A percentile compares a stretch with the other conserved stretches of the same genome.
phyloP scores from a whole-genome alignment of 1,140 invertebrate species.

The Paramacrobiotus metropolitanus region DNA sequence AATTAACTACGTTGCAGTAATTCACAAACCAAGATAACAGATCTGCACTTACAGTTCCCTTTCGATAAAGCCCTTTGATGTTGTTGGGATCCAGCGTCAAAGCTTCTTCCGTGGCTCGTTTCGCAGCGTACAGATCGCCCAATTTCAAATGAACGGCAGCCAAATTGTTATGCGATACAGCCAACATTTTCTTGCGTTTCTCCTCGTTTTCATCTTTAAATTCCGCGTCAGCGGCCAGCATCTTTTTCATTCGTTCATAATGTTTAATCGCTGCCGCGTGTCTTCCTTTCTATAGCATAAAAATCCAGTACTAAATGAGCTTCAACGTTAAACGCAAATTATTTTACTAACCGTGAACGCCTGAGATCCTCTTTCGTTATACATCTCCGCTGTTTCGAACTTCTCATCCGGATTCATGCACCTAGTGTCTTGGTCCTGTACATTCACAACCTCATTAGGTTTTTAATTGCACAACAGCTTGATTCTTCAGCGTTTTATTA shows the following conservation, averaged over 20 bases:
- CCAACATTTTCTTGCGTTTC: conserved; percentile 34
- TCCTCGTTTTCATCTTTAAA: conserved; percentile 25
- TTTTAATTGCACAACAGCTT: not conserved
- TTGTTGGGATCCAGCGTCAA: conserved; percentile 48
- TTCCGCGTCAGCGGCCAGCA: conserved; percentile 27
- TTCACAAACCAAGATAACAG: not conserved
- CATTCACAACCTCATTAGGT: conserved; percentile 6
- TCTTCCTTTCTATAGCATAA: conserved; percentile 33
- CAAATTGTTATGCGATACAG: conserved; percentile 56
- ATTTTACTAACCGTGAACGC: conserved; percentile 39
- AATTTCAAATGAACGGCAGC: conserved; percentile 61
- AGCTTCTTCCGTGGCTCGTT: conserved; percentile 40
- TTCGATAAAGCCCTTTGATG: conserved; percentile 68
- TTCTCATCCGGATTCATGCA: conserved; percentile 49
- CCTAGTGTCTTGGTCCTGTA: conserved; percentile 46
- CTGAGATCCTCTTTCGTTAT: conserved; percentile 69
- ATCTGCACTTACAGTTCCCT: conserved; percentile 37
- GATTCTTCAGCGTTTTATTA: not conserved
- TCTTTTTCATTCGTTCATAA: conserved; percentile 47
- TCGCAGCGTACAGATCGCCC: conserved; percentile 43
- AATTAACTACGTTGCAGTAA: not conserved
- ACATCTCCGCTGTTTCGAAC: conserved; percentile 49
- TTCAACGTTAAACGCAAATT: conserved; percentile 5
- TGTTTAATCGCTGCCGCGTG: conserved; percentile 56
- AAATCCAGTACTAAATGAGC: conserved; percentile 6